phyloP scores from a whole-genome alignment of 2,888 invertebrate species.

The Andrena marginata region DNA sequence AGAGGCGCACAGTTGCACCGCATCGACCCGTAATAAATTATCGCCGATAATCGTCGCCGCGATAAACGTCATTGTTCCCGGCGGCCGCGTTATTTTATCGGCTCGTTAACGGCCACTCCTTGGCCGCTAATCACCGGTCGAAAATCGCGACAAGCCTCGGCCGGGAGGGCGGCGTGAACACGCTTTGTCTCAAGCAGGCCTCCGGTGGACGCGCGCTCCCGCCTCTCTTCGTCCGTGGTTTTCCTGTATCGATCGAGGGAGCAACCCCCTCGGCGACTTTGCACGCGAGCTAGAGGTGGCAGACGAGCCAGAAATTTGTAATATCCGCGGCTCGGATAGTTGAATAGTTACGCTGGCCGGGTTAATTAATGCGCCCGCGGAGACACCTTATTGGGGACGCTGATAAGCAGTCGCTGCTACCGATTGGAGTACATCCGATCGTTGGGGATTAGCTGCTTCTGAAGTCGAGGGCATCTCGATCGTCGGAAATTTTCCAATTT shows the following conservation, averaged over 20 bases:
- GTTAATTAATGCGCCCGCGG: conserved; percentile 48
- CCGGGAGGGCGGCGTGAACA: neutral
- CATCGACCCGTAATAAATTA: conserved; percentile 60
- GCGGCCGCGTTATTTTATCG: conserved; percentile 43
- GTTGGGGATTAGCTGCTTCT: too few species aligned
- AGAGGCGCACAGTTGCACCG: conserved; percentile 24
- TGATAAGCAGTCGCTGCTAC: neutral
- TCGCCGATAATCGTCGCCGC: conserved; percentile 49
- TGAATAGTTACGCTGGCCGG: neutral
- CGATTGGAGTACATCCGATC: neutral
- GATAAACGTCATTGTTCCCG: conserved; percentile 57
- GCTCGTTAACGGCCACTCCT: conserved; percentile 49
- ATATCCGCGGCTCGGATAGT: conserved; percentile 22
- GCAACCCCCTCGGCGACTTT: conserved; percentile 5
- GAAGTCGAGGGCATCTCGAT: too few species aligned
- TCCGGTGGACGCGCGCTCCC: neutral
- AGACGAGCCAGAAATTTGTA: conserved; percentile 36
- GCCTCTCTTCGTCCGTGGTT: neutral
- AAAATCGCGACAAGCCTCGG: conserved; percentile 30
- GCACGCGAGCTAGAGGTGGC: neutral
- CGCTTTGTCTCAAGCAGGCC: conserved; percentile 4
- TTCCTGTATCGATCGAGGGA: conserved; percentile 28
- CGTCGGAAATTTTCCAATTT: too few species aligned
- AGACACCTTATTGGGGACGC: conserved; percentile 40
- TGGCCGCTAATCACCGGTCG: conserved; percentile 25